Base-by-base conservation (phyloP, 1,140 invertebrate species). In the Meloidogyne exigua region DNA sequence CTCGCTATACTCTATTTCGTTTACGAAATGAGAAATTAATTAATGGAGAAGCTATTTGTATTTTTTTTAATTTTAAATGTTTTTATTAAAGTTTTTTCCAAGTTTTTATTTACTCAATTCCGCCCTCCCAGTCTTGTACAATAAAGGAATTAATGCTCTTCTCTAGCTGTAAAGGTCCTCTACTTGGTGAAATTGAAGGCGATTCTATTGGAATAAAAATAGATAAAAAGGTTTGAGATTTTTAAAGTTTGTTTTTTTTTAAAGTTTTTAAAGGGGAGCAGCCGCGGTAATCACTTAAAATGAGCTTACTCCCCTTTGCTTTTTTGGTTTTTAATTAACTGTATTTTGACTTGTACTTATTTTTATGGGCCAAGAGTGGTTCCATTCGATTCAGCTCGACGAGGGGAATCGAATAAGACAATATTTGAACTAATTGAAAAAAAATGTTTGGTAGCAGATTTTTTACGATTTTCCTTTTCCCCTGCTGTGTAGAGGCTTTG, bases 51-150 rank as follows among this genome's bases (percentile, higher is more conserved):
- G 32, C 23, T 65, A 62, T 39, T 32, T 39, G 63, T 62, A 32
- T 63, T 70, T 42, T 21, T 10, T 42, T 32, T 21, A 26, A 39
- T 23, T 23, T 32, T 28, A 26, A 15, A 63, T 11, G 12, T 23
- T 28, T 7, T 32, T 42, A 25, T 28, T 77, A 23, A 49, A 76
- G 2, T 36, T 32, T 12, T 49, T 62, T 81, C 88, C 68, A 62
- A 86, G 84, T 86, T 42, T 86, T 86, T 78, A 85, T 86, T 72
- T 86, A 86, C 68, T 86, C 85, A 13, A 75, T 86, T 25, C 85
- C 85, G 10, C 84, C 85, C 11, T 87, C 85, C 23, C 80, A 74
- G 13, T 76, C 81, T 36, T 86, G 81, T 68, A 83, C 85, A n/a
- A 87, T 86, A 75, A 86, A 86, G 72, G 85, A 86, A 68, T 67